Conservation (phyloP, 2,113 vertebrate genomes). For the Erinaceus europaeus region DNA sequence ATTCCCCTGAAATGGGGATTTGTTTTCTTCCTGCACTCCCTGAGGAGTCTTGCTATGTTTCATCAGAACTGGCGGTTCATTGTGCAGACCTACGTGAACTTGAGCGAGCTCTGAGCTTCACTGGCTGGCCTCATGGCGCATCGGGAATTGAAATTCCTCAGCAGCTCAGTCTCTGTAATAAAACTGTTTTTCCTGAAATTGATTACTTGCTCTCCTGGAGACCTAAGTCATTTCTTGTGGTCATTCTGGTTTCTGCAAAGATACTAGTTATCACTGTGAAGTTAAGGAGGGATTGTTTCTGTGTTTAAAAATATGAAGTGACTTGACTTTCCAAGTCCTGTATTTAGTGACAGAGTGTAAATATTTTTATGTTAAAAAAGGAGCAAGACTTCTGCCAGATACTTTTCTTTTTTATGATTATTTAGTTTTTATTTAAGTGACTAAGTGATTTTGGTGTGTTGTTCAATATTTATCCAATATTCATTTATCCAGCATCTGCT, state of each 20-base stretch:
- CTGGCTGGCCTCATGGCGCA: constrained; percentile 18
- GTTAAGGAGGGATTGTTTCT: constrained; percentile 41
- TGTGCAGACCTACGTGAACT: constrained; percentile 41
- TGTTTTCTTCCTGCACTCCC: constrained; percentile 31
- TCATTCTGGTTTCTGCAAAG: constrained; percentile 28
- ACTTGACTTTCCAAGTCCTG: background rate
- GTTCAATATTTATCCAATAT: background rate
- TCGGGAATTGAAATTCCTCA: constrained; percentile 62
- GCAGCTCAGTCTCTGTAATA: constrained; percentile 52
- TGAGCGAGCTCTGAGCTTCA: constrained; percentile 39
- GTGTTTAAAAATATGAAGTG: background rate
- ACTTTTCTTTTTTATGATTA: background rate
- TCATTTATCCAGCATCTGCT: background rate
- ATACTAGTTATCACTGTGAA: constrained; percentile 34
- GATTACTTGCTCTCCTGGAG: constrained; percentile 30
- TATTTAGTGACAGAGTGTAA: background rate
- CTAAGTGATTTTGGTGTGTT: background rate
- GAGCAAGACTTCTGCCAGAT: background rate
- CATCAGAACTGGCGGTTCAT: constrained; percentile 65
- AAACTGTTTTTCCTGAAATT: constrained; percentile 66
- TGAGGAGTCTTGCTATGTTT: constrained; percentile 46
- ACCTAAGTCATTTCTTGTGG: constrained; percentile 62
- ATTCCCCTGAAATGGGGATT: background rate
- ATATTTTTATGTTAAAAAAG: constrained; percentile 9
- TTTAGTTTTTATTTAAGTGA: background rate